Evolutionary conservation across 2,797 vertebrate species (phyloP).

Genomic region (Chromis chromis): DNA sequence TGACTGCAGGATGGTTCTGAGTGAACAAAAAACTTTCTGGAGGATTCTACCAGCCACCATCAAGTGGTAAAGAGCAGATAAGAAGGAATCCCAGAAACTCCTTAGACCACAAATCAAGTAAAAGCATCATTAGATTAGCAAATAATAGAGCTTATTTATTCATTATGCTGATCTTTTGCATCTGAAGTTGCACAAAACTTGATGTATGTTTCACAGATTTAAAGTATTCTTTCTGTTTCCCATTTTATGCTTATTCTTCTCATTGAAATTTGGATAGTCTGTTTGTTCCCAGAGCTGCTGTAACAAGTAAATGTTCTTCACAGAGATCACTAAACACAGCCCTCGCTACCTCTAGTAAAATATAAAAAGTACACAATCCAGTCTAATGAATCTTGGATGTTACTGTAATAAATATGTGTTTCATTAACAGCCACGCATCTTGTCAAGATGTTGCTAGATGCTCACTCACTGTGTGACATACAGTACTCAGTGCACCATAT

Average conservation of each 20-base stretch:
- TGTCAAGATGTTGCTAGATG: background rate
- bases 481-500: background rate
- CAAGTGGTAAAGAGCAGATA: background rate
- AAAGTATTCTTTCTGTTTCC: too few species aligned
- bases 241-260: background rate
- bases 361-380: conserved; percentile 1
- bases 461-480: background rate
- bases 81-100: background rate
- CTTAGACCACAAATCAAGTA: background rate
- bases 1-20: background rate
- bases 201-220: too few species aligned
- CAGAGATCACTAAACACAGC: conserved; percentile 6
- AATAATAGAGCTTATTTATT: background rate
- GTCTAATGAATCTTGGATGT: conserved; percentile 6
- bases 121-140: background rate
- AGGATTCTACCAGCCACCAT: background rate
- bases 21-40: background rate
- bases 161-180: background rate
- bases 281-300: conserved; percentile 4
- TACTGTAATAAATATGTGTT: background rate
- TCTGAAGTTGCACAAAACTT: too few species aligned
- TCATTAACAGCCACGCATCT: conserved; percentile 1
- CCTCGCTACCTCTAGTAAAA: conserved; percentile 1
- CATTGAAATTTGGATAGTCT: background rate
- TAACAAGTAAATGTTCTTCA: conserved; percentile 15